Base-by-base conservation (phyloP, 2,113 vertebrate genomes). In the rabbit (Oryctolagus cuniculus) region DNA sequence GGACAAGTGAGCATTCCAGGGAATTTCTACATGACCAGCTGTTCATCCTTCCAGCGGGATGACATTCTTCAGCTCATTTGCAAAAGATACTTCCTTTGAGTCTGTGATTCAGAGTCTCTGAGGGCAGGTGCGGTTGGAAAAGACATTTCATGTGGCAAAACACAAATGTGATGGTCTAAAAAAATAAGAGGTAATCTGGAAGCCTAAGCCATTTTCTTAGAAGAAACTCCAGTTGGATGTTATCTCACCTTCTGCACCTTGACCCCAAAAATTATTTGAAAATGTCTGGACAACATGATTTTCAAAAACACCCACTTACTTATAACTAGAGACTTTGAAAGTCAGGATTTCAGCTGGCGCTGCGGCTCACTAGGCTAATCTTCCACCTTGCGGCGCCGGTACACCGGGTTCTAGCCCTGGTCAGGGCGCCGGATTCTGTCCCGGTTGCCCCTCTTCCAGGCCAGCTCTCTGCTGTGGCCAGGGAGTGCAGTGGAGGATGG, bases 1-100 rank as follows among this genome's bases (percentile, higher is more conserved):
- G 87, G 78, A 70, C 96, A 87, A 91, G 75, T 87, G 80, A 90
- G 58, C 90, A 94, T 93, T 91, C 85, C 95, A 66, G 74, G 85
- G 88, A 78, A 93, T 92, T 95, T 93, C 81, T 90, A 21, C 94
- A 91, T 91, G 73, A 88, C 91, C 94, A 96, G 93, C 89, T 96
- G 93, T 93, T 88, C 90, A 78, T 81, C 58, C 78, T 95, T 92
- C 81, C 79, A 91, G 91, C 51, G 90, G 75, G 91, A 85, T 90
- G 91, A 55, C 80, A 82, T 92, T 89, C 96, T 88, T 92, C 38
- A 87, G 80, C 72, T 85, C 49, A 74, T 81, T 64, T 88, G 38
- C 36, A 90, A 93, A 94, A 44, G 63, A 70, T 44, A 91, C 64
- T 55, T 87, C 67, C 83, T 95, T 80, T 75, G 78, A 93, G 6